phyloP scores from a whole-genome alignment of 2,888 invertebrate species.

The Apoda limacodes region DNA sequence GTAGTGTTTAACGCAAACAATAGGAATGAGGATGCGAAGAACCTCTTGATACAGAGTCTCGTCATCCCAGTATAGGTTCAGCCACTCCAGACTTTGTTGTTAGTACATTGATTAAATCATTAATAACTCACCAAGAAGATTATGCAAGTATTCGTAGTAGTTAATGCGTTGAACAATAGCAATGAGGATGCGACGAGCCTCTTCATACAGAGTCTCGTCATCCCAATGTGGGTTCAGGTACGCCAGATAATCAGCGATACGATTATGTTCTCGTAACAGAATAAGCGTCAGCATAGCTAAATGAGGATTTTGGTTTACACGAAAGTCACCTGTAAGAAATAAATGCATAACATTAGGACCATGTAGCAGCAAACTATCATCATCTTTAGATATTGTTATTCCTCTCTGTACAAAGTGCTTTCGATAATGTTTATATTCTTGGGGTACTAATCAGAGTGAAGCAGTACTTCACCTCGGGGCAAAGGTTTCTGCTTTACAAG shows the following conservation, averaged over 20 bases:
- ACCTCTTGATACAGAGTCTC: conserved; percentile 74
- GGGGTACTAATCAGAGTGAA: neutral
- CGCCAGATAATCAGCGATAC: conserved; percentile 63
- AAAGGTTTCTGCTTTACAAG: too few species aligned
- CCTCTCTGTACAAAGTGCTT: too few species aligned
- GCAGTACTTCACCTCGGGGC: too few species aligned
- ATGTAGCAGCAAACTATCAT: too few species aligned
- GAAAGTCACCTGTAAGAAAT: conserved; percentile 53
- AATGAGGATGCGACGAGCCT: conserved; percentile 68
- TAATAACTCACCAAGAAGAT: conserved; percentile 68
- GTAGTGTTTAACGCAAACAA: conserved; percentile 73
- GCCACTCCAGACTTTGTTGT: conserved; percentile 45
- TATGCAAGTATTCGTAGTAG: conserved; percentile 75
- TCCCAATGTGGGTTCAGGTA: conserved; percentile 74
- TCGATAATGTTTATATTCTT: too few species aligned
- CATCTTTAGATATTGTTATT: too few species aligned
- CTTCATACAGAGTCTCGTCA: conserved; percentile 74
- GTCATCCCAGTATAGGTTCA: conserved; percentile 76
- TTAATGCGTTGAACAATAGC: conserved; percentile 73
- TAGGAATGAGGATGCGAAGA: conserved; percentile 67
- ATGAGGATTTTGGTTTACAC: conserved; percentile 73
- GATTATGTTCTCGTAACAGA: conserved; percentile 73
- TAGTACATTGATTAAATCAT: too few species aligned
- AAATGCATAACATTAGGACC: neutral
- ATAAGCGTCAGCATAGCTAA: conserved; percentile 70